These are phyloP conservation scores for Hyles euphorbiae DNA, from an alignment of 1,140 invertebrate genomes.

Conservation along the genomic window DNA sequence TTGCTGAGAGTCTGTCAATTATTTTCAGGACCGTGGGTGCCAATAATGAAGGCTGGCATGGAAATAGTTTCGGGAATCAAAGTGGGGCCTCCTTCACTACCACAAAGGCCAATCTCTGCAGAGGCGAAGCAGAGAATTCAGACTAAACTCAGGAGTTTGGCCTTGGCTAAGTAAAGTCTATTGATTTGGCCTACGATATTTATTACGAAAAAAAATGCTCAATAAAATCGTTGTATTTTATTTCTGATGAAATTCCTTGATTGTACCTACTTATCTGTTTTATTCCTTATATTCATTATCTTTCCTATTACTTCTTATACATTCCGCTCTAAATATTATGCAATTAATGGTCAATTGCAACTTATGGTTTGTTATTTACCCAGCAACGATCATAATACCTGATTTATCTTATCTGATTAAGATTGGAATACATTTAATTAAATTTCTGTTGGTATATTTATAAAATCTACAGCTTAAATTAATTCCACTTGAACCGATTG, in stretches of 20 bases:
- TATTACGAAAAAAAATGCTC: not conserved
- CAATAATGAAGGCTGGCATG: slow-evolving; percentile 83
- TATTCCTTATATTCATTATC: no score
- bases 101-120: slow-evolving; percentile 47
- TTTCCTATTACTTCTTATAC: no score
- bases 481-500: no score
- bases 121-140: slow-evolving; percentile 49
- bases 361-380: no score
- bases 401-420: no score
- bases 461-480: not conserved
- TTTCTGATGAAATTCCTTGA: no score
- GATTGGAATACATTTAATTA: not conserved
- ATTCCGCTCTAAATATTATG: no score
- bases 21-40: slow-evolving; percentile 78
- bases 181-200: not conserved
- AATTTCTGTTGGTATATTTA: not conserved
- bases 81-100: slow-evolving; percentile 77
- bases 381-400: no score
- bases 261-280: no score
- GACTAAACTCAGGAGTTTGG: slow-evolving; percentile 32
- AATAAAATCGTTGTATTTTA: no score
- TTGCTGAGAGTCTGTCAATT: not conserved
- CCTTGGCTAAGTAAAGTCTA: slow-evolving; percentile 23
- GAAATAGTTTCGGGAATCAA: slow-evolving; percentile 76
- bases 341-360: no score